Conservation (phyloP, 2,888 invertebrate species). For the Adelognathus sp. region DNA sequence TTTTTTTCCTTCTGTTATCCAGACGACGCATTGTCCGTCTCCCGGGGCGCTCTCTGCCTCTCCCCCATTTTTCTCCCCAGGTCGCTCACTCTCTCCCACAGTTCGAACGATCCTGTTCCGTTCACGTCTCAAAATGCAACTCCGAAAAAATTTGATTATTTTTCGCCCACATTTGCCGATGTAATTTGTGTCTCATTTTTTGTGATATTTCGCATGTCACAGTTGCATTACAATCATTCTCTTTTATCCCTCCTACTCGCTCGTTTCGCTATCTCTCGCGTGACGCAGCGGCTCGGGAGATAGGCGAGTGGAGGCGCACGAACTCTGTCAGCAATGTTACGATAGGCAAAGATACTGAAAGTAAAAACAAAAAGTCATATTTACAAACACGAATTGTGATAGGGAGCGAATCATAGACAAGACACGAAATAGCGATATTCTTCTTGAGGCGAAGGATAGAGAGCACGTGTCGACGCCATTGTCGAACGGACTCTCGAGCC, state of each 20-base stretch:
- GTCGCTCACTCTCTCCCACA: background rate
- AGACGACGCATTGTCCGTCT: slow-evolving; percentile 59
- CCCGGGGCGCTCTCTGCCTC: slow-evolving; percentile 21
- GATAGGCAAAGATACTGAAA: slow-evolving; percentile 28
- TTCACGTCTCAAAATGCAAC: slow-evolving; percentile 12
- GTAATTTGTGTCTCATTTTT: too few relatives aligned
- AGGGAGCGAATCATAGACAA: background rate
- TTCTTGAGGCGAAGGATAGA: background rate
- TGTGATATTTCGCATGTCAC: too few relatives aligned
- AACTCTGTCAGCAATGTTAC: slow-evolving; percentile 17
- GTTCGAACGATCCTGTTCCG: slow-evolving; percentile 47
- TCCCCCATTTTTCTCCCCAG: slow-evolving; percentile 4
- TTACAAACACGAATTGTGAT: too few relatives aligned
- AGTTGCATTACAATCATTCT: background rate
- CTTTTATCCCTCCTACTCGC: slow-evolving; percentile 9
- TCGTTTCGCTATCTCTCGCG: slow-evolving; percentile 23
- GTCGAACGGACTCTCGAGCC: slow-evolving; percentile 16
- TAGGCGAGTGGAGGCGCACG: background rate
- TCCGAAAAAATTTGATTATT: slow-evolving; percentile 46
- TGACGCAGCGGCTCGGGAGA: slow-evolving; percentile 5
- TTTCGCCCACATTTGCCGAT: too few relatives aligned
- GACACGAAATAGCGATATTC: background rate
- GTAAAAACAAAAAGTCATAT: too few relatives aligned
- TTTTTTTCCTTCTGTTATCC: slow-evolving; percentile 43
- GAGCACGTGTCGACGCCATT: slow-evolving; percentile 53